Base-by-base conservation (phyloP, 2,888 invertebrate species). In the Balanococcus diminutus region DNA sequence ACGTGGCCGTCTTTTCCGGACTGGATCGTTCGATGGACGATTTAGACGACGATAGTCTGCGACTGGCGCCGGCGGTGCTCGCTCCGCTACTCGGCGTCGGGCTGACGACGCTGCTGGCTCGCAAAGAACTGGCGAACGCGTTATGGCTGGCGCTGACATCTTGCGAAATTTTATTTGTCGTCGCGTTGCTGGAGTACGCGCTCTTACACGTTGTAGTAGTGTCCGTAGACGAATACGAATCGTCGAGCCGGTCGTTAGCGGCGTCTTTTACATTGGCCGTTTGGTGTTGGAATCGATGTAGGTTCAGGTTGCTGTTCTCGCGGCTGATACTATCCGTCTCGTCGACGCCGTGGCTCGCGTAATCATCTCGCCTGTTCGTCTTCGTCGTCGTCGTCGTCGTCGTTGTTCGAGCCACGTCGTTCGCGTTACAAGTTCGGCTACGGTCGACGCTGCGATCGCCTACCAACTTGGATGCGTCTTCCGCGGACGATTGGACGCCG, bases 71-170 rank as follows among this genome's bases (percentile, higher is more conserved):
- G 31, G 3, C 5, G 8, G 2, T 14, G 46, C 36, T 82, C 25
- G 22, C 86, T 87, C n/a, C 31, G 72, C 86, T 51, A 0, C 88
- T 88, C 9, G 88, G 88, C 0, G 88, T 88, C 32, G 89, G 89
- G 19, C 88, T 88, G 1, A 91, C 90, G 75, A 92, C 91, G 1
- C 93, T 93, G 84, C 88, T 89, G n/a, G 94, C 92, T 39, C 95
- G 92, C 81, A 95, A 90, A 5, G 94, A 93, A 86, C 94, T 92
- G 0, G 94, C 95, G 91, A 95, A 95, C 0, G 94, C 94, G 88
- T 94, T 93, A 89, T 95, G 95, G 0, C 94, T 92, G 0, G 95
- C 93, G 89, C 94, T 94, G 88, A 92, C 91, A 86, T 94, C 94
- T 56, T 92, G 92, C 87, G 92, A 93, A 28, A 93, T 92, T 86